Conservation (phyloP, 2,888 invertebrate genomes). For the Calameuta idolon region DNA sequence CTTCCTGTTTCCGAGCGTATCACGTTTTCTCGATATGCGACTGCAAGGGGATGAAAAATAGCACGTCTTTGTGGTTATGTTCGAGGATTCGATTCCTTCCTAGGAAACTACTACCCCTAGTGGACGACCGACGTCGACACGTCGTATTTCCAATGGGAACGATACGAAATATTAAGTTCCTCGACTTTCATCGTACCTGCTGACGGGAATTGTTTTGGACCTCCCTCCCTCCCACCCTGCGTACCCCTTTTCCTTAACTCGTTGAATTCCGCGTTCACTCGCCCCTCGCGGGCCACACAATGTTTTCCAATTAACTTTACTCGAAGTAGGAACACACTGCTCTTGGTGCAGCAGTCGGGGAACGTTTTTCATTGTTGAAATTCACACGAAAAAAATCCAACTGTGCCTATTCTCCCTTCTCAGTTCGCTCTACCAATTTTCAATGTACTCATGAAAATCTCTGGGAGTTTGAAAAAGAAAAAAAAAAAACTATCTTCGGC, state of each 20-base stretch:
- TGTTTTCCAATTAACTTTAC: slow-evolving; percentile 64
- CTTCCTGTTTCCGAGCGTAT: not conserved
- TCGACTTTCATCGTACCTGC: not conserved
- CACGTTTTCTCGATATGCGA: not conserved
- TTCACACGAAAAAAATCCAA: slow-evolving; percentile 3
- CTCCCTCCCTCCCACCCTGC: not conserved
- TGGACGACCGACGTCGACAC: not conserved
- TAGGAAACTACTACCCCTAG: not conserved
- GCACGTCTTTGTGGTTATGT: not conserved
- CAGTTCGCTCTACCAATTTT: not conserved
- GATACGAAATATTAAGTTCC: not conserved
- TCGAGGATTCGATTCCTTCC: not conserved
- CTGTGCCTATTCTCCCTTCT: not conserved
- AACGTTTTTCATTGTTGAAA: slow-evolving; percentile 13
- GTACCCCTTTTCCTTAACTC: not conserved
- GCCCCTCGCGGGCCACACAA: slow-evolving; percentile 39
- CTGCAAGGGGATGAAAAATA: not conserved
- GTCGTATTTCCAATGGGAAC: not conserved
- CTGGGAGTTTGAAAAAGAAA: no score
- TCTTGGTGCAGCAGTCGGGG: not conserved
- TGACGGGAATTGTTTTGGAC: not conserved
- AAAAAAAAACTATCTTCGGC: not conserved
- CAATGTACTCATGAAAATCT: not conserved
- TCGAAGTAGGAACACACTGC: slow-evolving; percentile 47
- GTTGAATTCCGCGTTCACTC: slow-evolving; percentile 3